phyloP scores from a whole-genome alignment of 2,113 vertebrate species.

The Microtus pennsylvanicus region DNA sequence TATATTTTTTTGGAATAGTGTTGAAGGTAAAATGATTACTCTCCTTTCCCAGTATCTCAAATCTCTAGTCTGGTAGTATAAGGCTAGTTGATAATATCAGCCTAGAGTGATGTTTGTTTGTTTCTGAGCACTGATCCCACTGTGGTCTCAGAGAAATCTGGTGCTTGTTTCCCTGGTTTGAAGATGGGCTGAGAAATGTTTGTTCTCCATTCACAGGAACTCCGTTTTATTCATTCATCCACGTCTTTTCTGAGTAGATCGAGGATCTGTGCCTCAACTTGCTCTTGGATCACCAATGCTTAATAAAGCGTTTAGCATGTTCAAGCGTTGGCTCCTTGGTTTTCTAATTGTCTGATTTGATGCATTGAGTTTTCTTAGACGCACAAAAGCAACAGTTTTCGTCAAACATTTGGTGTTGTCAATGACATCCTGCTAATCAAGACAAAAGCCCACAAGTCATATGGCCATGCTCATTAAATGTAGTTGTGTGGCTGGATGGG shows the following conservation, averaged over 20 bases:
- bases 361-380: conserved; percentile 21
- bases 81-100: neutral
- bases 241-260: neutral
- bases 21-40: neutral
- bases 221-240: neutral
- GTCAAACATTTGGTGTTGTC: neutral
- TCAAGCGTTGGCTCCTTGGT: neutral
- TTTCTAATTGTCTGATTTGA: neutral
- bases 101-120: neutral
- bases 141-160: neutral
- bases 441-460: neutral
- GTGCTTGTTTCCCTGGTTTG: neutral
- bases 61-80: neutral
- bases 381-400: neutral
- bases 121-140: neutral
- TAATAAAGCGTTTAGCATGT: neutral
- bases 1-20: neutral
- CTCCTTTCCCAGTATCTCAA: neutral
- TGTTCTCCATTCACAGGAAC: neutral
- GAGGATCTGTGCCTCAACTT: neutral
- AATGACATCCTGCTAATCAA: neutral
- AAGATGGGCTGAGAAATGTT: neutral
- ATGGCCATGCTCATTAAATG: neutral
- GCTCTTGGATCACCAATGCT: conserved; percentile 2
- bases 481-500: neutral